Percentiles rank a stretch among this genome's conserved stretches.
Conservation (phyloP, 37 sponge, comb jelly and placozoan species). For the Beroe ovata region DNA sequence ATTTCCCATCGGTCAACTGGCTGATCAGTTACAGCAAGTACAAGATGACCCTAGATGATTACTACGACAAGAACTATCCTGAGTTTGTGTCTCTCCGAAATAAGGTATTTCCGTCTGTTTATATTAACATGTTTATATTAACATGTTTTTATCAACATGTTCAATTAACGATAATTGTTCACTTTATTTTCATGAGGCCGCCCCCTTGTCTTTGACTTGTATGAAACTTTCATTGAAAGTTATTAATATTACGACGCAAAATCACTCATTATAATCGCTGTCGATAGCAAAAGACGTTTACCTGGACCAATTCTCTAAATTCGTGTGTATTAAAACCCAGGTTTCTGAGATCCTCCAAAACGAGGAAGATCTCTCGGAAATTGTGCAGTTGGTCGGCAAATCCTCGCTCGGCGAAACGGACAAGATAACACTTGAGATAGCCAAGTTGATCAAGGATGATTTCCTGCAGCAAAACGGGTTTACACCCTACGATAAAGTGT, state of each 20-base stretch:
- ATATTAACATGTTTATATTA: too few relatives aligned
- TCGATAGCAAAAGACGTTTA: background rate
- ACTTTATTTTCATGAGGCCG: too few relatives aligned
- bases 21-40: slow-evolving; percentile 92
- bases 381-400: slow-evolving; percentile 98
- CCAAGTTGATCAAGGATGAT: slow-evolving; percentile 97
- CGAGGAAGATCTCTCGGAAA: slow-evolving; percentile 97
- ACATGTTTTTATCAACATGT: too few relatives aligned
- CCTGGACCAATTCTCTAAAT: too few relatives aligned
- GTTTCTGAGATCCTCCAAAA: slow-evolving; percentile 95
- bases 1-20: slow-evolving; percentile 98
- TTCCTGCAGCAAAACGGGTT: slow-evolving; percentile 99
- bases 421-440: slow-evolving; percentile 94
- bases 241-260: background rate
- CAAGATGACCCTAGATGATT: slow-evolving; percentile 89
- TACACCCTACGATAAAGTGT: slow-evolving; percentile 82
- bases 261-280: background rate
- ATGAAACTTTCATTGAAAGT: background rate
- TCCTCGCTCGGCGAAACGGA: slow-evolving; percentile 93
- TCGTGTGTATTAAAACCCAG: slow-evolving; percentile 70
- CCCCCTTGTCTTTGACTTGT: too few relatives aligned
- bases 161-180: too few relatives aligned
- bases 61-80: slow-evolving; percentile 91
- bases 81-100: slow-evolving; percentile 91
- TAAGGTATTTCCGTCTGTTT: slow-evolving; percentile 67